These are phyloP conservation scores for Zaprionus nigranus DNA, from an alignment of 1,140 invertebrate species.

Conservation along the genomic window DNA sequence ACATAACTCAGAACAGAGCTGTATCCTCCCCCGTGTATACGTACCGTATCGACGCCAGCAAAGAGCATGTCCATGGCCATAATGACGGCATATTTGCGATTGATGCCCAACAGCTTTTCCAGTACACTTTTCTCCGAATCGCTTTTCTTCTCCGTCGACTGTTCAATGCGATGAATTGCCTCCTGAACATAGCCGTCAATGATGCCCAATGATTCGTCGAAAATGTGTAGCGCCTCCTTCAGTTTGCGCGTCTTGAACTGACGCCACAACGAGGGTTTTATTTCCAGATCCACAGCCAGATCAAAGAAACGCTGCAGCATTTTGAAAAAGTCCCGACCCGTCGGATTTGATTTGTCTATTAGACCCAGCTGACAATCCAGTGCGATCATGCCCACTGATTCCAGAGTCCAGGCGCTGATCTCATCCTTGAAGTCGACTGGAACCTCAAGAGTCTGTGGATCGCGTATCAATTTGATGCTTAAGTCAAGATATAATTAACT, in stretches of 20 bases:
- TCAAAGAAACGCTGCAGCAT: constrained; percentile 87
- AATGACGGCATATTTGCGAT: constrained; percentile 86
- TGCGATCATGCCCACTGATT: constrained; percentile 89
- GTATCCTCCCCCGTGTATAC: background rate
- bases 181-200: constrained; percentile 28
- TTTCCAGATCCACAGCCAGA: constrained; percentile 86
- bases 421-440: constrained; percentile 87
- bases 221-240: constrained; percentile 85
- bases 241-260: constrained; percentile 86
- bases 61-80: constrained; percentile 90
- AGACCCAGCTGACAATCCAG: constrained; percentile 88
- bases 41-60: constrained; percentile 91
- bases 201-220: constrained; percentile 22
- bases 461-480: constrained; percentile 85
- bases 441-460: constrained; percentile 86
- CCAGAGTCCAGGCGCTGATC: constrained; percentile 89
- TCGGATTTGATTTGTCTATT: constrained; percentile 83
- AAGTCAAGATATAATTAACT: constrained; percentile 53
- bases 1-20: background rate
- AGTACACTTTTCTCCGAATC: constrained; percentile 85
- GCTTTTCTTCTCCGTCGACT: constrained; percentile 45
- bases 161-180: constrained; percentile 67
- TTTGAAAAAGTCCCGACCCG: constrained; percentile 86
- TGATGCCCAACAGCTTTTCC: constrained; percentile 86
- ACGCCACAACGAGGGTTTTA: constrained; percentile 87